These are phyloP conservation scores for Craterocephalus amniculus DNA, from an alignment of 2,797 vertebrate species.

Conservation along the genomic window DNA sequence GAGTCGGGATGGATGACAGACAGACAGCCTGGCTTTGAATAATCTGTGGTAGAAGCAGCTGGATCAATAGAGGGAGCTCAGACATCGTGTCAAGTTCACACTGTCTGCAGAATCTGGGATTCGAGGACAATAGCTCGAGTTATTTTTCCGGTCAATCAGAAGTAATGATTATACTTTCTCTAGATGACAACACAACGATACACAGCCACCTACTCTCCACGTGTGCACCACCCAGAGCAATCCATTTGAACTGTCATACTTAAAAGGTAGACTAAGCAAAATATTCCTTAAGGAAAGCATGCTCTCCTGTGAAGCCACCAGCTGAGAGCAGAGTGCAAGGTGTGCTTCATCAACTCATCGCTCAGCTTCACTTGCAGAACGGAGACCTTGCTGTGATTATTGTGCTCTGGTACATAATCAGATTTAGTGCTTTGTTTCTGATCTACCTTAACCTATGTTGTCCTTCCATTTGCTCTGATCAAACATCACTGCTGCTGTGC, in stretches of 20 bases:
- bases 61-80: conserved; percentile 23
- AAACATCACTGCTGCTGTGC: no score
- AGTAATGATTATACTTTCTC: neutral
- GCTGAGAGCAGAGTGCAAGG: neutral
- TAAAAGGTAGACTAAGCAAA: neutral
- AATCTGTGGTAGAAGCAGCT: conserved; percentile 7
- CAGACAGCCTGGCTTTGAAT: neutral
- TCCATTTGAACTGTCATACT: neutral
- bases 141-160: conserved; percentile 18
- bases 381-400: neutral
- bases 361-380: neutral
- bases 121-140: conserved; percentile 4
- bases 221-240: neutral
- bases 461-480: neutral
- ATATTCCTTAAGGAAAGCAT: neutral
- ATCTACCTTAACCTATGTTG: neutral
- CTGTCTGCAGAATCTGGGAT: conserved; percentile 17
- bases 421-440: neutral
- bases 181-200: neutral
- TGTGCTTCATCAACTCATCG: neutral
- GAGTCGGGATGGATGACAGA: neutral
- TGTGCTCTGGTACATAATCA: conserved; percentile 1
- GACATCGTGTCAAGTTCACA: conserved; percentile 21
- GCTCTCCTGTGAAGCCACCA: neutral
- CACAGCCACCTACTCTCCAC: neutral